A percentile compares a stretch with the other conserved stretches of the same genome.
phyloP scores from a whole-genome alignment of 2,113 vertebrate species.

The Odobenus rosmarus region DNA sequence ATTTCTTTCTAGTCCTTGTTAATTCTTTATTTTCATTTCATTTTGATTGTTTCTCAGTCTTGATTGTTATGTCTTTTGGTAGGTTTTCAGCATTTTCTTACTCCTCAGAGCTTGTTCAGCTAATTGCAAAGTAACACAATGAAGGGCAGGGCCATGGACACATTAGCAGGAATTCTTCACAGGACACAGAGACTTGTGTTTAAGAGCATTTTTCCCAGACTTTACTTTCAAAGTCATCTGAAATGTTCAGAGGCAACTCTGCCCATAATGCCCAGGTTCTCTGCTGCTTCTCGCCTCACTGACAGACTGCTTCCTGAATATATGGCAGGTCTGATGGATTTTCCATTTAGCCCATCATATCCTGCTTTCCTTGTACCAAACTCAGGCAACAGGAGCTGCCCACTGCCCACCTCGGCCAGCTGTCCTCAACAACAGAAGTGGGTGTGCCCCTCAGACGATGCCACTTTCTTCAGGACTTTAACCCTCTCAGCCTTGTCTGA shows the following conservation, averaged over 20 bases:
- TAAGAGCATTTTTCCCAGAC: background rate
- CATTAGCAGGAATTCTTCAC: background rate
- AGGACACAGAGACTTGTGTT: background rate
- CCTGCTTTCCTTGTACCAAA: background rate
- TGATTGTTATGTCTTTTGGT: background rate
- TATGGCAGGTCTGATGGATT: background rate
- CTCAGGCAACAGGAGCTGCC: background rate
- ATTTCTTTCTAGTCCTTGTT: background rate
- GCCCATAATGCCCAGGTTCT: background rate
- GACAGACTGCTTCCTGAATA: background rate
- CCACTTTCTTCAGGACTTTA: background rate
- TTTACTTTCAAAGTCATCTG: background rate
- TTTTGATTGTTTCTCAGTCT: background rate
- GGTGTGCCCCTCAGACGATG: background rate
- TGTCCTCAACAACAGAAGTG: background rate
- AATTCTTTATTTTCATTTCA: background rate
- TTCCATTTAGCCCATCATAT: background rate
- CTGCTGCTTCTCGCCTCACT: background rate
- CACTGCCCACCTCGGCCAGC: background rate
- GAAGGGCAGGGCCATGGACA: background rate
- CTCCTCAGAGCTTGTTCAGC: background rate
- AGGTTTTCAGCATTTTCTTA: background rate
- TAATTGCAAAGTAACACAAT: background rate
- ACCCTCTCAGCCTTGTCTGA: background rate
- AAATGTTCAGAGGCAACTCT: background rate